Evolutionary conservation across 53 echinoderm and acorn worm species (phyloP).

Genomic region (Echinarachnius parma): DNA sequence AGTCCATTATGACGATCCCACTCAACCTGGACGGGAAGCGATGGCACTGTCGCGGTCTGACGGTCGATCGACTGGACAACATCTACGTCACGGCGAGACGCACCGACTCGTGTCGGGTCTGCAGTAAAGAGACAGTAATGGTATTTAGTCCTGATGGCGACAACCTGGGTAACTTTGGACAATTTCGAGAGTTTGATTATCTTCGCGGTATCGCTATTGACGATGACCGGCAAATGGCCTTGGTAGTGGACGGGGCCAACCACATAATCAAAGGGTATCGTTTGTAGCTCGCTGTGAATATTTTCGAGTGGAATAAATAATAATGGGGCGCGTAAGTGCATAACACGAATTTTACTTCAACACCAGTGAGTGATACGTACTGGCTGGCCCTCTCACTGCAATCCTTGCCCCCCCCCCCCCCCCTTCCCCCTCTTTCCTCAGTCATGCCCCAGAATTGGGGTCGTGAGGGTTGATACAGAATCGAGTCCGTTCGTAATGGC

Average conservation of each 20-base stretch:
- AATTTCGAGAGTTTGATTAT: constrained; percentile 38
- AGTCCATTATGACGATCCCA: constrained; percentile 1
- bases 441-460: too few species aligned
- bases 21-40: neutral
- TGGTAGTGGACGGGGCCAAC: constrained; percentile 47
- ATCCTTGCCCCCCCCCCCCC: too few species aligned
- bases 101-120: constrained; percentile 14
- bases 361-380: too few species aligned
- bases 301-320: neutral
- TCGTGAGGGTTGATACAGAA: too few species aligned
- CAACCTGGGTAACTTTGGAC: constrained; percentile 46
- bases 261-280: constrained; percentile 43
- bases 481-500: too few species aligned
- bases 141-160: constrained; percentile 46
- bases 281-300: too few species aligned
- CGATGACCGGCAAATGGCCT: constrained; percentile 25
- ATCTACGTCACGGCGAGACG: constrained; percentile 36
- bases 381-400: too few species aligned
- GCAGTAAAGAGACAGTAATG: constrained; percentile 46
- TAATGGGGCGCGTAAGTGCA: too few species aligned
- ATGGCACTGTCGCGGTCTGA: constrained; percentile 35
- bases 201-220: constrained; percentile 38
- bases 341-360: too few species aligned
- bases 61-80: constrained; percentile 32
- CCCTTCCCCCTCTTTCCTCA: too few species aligned